Evolutionary conservation across 2,113 vertebrate genomes (phyloP).

Genomic region (Gambusia holbrooki): DNA sequence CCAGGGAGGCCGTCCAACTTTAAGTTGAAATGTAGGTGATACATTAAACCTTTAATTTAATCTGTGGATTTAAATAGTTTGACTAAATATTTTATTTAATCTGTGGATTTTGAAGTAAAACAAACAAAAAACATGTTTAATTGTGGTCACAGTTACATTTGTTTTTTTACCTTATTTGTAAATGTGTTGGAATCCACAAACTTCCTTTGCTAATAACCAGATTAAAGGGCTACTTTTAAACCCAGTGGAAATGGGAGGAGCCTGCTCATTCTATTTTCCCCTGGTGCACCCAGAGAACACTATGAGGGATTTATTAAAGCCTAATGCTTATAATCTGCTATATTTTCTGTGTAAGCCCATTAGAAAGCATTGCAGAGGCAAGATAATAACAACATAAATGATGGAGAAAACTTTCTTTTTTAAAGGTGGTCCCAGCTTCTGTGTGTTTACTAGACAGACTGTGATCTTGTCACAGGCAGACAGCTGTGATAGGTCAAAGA

Average conservation of each 20-base stretch:
- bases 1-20: too few relatives aligned
- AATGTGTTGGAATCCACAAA: slow-evolving; percentile 24
- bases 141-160: neutral
- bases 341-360: slow-evolving; percentile 72
- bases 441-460: slow-evolving; percentile 39
- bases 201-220: slow-evolving; percentile 59
- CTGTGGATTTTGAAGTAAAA: too few relatives aligned
- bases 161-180: slow-evolving; percentile 50
- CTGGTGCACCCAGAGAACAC: slow-evolving; percentile 46
- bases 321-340: slow-evolving; percentile 70
- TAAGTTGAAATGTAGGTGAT: too few relatives aligned
- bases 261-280: slow-evolving; percentile 41
- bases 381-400: slow-evolving; percentile 48
- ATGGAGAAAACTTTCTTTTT: slow-evolving; percentile 50
- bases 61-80: too few relatives aligned
- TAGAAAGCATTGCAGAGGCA: slow-evolving; percentile 45
- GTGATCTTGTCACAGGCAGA: slow-evolving; percentile 70
- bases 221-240: slow-evolving; percentile 55
- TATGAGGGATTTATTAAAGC: slow-evolving; percentile 67
- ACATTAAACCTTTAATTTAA: too few relatives aligned
- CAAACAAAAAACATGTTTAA: too few relatives aligned
- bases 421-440: slow-evolving; percentile 24
- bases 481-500: slow-evolving; percentile 58
- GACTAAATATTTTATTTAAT: too few relatives aligned
- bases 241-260: slow-evolving; percentile 53